Evolutionary conservation across 2,113 vertebrate genomes (phyloP).

Genomic region (Bujurquina vittata): DNA sequence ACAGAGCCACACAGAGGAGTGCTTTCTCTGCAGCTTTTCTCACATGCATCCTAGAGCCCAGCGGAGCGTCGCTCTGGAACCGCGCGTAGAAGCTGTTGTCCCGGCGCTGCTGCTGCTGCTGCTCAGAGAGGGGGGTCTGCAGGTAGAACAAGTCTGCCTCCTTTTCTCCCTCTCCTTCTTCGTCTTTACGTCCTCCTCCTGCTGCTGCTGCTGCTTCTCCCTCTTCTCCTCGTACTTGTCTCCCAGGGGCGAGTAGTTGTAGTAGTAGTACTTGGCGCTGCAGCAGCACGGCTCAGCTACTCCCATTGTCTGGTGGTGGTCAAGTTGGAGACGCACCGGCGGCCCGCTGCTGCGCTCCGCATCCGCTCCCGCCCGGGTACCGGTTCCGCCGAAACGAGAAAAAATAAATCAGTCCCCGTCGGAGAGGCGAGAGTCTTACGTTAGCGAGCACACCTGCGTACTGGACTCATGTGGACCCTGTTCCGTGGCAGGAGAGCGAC

Average conservation of each 20-base stretch:
- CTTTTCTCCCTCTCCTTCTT: constrained; percentile 41
- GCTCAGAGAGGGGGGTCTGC: constrained; percentile 71
- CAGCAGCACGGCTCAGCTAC: constrained; percentile 83
- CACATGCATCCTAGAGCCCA: constrained; percentile 74
- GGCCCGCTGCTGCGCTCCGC: constrained; percentile 56
- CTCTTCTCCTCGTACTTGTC: constrained; percentile 67
- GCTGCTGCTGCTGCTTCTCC: constrained; percentile 22
- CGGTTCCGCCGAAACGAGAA: constrained; percentile 39
- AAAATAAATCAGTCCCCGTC: constrained; percentile 44
- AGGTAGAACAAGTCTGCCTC: constrained; percentile 73
- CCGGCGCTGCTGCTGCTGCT: constrained; percentile 37
- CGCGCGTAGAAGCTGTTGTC: constrained; percentile 70
- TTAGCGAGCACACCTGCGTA: neutral
- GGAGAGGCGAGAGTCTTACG: constrained; percentile 18
- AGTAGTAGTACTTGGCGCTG: constrained; percentile 76
- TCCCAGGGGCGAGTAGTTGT: constrained; percentile 81
- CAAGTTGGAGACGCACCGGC: constrained; percentile 80
- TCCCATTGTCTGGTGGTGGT: constrained; percentile 89
- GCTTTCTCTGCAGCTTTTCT: constrained; percentile 56
- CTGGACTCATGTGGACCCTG: constrained; percentile 31
- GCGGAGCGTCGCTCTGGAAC: constrained; percentile 70
- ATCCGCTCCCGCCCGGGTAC: constrained; percentile 48
- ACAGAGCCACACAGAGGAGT: neutral
- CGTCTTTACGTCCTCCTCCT: constrained; percentile 22
- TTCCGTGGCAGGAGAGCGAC: constrained; percentile 71